Evolutionary conservation across 2,797 vertebrate genomes (phyloP), one percentile per base, ranked within the genome.

Genomic region (Neolamprologus multifasciatus): DNA sequence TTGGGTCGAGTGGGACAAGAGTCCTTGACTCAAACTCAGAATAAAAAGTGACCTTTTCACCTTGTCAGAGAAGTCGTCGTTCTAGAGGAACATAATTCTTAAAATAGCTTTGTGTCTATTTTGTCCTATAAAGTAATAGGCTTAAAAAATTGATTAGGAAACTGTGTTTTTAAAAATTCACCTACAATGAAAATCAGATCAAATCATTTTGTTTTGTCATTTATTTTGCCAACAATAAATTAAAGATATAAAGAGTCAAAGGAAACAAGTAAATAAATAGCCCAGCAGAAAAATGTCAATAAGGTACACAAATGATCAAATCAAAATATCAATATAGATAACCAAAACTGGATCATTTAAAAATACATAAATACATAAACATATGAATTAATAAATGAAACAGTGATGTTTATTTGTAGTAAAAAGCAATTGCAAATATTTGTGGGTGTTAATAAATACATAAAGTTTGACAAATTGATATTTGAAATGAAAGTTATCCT

Each of bases 1-100:
- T n/a, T 10, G 80, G 85, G 89, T 82, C 5, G 84, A 90, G 88
- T 69, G 85, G 57, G 54, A 78, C 82, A 17, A 85, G 78, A 13
- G 81, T 69, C 71, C 51, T 76, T 54, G 7, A 11, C 69, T 78
- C 43, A 51, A 77, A 38, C 50, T 48, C 77, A 8, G 74, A n/a
- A 78, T 31, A 33, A 82, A 45, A 38, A 85, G n/a, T 33, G 77
- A 79, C 83, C 67, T 82, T 67, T 88, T 48, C 43, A 74, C 23
- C 43, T 74, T 74, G 23, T 31, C 43, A 74, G 43, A 29, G 8
- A 74, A 74, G 69, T 48, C 1, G 2, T 31, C 23, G 2, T 31
- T 31, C 16, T 29, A 50, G 43, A 76, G 23, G 71, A 31, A 76
- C 38, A 26, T 45, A 17, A 29, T 45, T 48, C 26, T 48, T 11